Base-by-base conservation (phyloP, 2,888 invertebrate species). In the Odontocolon sp. region DNA sequence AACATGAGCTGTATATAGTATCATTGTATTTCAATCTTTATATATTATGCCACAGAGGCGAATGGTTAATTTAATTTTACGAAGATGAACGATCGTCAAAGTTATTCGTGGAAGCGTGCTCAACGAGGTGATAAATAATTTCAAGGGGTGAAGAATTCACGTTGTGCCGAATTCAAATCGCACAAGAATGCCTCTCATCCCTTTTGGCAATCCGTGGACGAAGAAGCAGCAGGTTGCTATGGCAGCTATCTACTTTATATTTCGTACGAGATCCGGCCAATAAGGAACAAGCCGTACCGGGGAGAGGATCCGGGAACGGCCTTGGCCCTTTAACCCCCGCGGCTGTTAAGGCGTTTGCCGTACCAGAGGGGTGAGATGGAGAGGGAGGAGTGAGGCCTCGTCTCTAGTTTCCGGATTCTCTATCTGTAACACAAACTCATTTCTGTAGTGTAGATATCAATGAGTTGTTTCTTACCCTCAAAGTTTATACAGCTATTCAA, bases 241-340 rank as follows among this genome's bases (percentile, higher is more conserved):
- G 70, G 70, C 67, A 74, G 66, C 70, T 66, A 63, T 74, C 70
- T 71, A 71, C 67, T 78, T 72, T 64, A 69, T 72, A 72, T 61
- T 76, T 72, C 64, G 52, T 64, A 40, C 45, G 64, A 63, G 68
- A 79, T 70, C 63, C 28, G 47, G 70, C 77, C 77, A 79, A 80
- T 79, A 70, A 79, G 77, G 75, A 74, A 74, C 72, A 67, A 54
- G 36, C 45, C 36, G 61, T 61, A 69, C 50, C 64, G 28, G 64
- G 64, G 70, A 64, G 77, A 63, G 56, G 50, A 63, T 73, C 57
- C 45, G 47, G 69, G 72, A 67, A 68, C 70, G 82, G 74, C 81
- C 81, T 82, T 82, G 81, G 79, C 83, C 83, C 64, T 79, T 79
- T 78, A 81, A 80, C 81, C 81, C 70, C 76, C 67, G 33, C 59